A percentile compares a stretch with the other conserved stretches of the same genome.
Evolutionary conservation across 2,113 vertebrate genomes (phyloP).

Genomic region (Morphnarchus princeps): DNA sequence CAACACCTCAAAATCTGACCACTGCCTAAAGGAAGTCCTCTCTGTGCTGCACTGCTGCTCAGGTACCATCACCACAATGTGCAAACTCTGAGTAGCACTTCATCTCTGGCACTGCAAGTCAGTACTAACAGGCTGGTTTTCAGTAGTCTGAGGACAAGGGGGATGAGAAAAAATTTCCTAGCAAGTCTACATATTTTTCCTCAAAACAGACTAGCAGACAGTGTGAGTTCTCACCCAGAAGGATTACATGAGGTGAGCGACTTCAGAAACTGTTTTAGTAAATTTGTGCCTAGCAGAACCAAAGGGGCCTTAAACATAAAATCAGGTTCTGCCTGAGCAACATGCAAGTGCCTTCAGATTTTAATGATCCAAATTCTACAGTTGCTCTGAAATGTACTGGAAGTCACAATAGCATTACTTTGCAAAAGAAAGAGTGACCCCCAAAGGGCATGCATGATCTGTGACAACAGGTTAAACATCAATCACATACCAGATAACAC

Average conservation of each 20-base stretch:
- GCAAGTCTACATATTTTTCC: not conserved
- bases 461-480: not conserved
- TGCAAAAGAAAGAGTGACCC: not conserved
- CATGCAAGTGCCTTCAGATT: not conserved
- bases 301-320: not conserved
- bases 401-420: not conserved
- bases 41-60: not conserved
- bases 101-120: not conserved
- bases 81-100: rapidly evolving
- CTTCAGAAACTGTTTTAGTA: not conserved
- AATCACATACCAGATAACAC: not conserved
- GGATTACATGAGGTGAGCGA: not conserved
- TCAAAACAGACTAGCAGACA: not conserved
- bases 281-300: not conserved
- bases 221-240: not conserved
- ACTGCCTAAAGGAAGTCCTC: not conserved
- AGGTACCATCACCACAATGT: not conserved
- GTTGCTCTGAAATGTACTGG: not conserved
- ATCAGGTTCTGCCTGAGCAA: not conserved
- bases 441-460: rapidly evolving
- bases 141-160: not conserved
- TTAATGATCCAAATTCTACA: not conserved
- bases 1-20: not conserved
- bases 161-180: not conserved
- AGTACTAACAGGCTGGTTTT: not conserved